Percentiles rank a stretch among this genome's conserved stretches.
phyloP scores from a whole-genome alignment of 2,888 invertebrate genomes.

The Holacanthella duospinosa region DNA sequence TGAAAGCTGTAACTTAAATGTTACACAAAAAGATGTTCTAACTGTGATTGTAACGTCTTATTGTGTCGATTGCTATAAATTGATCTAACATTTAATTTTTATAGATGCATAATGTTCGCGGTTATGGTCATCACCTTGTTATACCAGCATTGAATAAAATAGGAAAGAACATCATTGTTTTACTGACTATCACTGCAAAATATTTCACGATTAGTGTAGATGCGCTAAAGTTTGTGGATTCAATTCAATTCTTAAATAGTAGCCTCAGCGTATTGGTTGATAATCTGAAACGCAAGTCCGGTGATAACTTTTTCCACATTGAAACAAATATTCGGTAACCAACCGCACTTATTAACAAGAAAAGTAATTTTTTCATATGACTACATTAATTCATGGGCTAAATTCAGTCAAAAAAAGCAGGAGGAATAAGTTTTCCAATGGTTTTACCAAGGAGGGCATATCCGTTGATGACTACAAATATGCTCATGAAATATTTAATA shows the following conservation, averaged over 20 bases:
- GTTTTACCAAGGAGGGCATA: constrained; percentile 15
- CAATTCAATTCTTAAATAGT: constrained; percentile 12
- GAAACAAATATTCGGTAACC: constrained; percentile 5
- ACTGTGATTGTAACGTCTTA: background rate
- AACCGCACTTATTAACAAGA: constrained; percentile 5
- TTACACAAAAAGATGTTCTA: background rate
- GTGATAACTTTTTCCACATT: constrained; percentile 9
- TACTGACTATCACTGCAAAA: constrained; percentile 14
- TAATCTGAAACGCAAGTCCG: background rate
- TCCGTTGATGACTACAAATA: constrained; percentile 31
- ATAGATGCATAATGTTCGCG: constrained; percentile 7
- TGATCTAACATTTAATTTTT: background rate
- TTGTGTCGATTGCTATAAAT: background rate
- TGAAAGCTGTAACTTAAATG: background rate
- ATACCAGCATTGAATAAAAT: constrained; percentile 9
- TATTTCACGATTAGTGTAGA: constrained; percentile 11
- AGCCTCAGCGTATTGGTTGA: constrained; percentile 11
- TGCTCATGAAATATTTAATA: constrained; percentile 27
- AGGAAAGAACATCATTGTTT: constrained; percentile 9
- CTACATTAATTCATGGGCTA: constrained; percentile 18
- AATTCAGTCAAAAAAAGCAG: constrained; percentile 13
- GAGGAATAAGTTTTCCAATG: constrained; percentile 13
- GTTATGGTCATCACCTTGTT: constrained; percentile 8
- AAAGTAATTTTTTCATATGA: constrained; percentile 27
- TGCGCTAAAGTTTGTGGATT: constrained; percentile 17